Evolutionary conservation across 1,140 invertebrate genomes (phyloP).

Genomic region (Samia ricini): DNA sequence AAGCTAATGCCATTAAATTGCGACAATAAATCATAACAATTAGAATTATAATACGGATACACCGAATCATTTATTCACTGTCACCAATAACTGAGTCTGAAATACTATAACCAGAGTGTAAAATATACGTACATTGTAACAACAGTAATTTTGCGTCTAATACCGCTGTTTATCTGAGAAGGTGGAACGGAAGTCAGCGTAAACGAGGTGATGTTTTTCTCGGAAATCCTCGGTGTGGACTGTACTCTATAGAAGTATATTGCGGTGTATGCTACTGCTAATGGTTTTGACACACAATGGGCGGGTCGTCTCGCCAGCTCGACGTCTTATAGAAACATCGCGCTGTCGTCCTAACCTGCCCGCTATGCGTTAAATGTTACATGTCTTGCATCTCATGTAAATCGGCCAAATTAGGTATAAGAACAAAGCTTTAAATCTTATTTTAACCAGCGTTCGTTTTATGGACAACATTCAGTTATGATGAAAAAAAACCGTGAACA

Average conservation of each 20-base stretch:
- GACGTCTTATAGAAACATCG: no score
- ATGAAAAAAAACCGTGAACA: no score
- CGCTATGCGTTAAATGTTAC: no score
- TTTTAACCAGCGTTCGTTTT: no score
- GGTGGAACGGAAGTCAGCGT: slow-evolving; percentile 20
- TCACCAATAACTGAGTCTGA: not conserved
- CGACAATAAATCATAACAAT: no score
- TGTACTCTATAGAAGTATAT: not conserved
- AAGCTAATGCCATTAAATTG: no score
- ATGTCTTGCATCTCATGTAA: slow-evolving; percentile 15
- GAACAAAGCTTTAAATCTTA: not conserved
- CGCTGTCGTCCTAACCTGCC: no score
- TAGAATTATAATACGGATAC: not conserved
- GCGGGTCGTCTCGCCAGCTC: no score
- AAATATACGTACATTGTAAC: not conserved
- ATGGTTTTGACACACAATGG: no score
- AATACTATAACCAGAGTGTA: not conserved
- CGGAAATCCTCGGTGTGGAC: not conserved
- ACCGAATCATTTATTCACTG: not conserved
- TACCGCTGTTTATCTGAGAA: slow-evolving; percentile 23
- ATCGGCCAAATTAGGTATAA: not conserved
- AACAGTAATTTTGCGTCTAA: slow-evolving; percentile 23
- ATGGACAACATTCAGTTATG: no score
- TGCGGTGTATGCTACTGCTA: slow-evolving; percentile 6
- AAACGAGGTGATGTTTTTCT: slow-evolving; percentile 18